Conservation (phyloP, 1,140 invertebrate genomes). For the Sycophila sp. region DNA sequence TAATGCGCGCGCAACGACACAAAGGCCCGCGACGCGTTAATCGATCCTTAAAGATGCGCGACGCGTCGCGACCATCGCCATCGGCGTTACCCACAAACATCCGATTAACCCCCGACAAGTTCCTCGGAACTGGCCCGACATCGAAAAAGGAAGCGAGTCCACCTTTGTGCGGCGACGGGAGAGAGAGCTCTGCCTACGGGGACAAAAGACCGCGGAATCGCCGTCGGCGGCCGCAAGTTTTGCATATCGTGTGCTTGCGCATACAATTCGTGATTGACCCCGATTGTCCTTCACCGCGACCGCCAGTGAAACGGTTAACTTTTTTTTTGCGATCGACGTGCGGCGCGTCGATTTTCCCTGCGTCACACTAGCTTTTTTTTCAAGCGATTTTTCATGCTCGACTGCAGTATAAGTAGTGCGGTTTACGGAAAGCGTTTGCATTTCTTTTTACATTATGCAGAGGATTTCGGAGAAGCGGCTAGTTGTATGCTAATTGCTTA, state of each 20-base stretch:
- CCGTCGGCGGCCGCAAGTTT: not conserved
- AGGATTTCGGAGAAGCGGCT: too few relatives aligned
- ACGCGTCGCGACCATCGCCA: not conserved
- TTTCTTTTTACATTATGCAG: too few relatives aligned
- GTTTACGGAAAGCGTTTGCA: too few relatives aligned
- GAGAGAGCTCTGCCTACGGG: not conserved
- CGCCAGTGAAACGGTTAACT: not conserved
- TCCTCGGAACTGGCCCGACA: too few relatives aligned
- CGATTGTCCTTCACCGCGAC: not conserved
- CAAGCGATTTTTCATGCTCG: too few relatives aligned
- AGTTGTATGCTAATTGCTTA: too few relatives aligned
- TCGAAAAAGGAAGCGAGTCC: too few relatives aligned
- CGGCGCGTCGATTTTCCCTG: not conserved
- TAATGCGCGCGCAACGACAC: not conserved
- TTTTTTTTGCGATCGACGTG: too few relatives aligned
- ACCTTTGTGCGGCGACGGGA: not conserved
- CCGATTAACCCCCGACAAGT: constrained; percentile 13
- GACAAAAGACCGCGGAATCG: constrained; percentile 12
- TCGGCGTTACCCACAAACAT: constrained; percentile 10
- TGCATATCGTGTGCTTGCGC: not conserved
- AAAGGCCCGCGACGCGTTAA: not conserved
- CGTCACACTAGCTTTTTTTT: not conserved
- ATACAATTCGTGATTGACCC: not conserved
- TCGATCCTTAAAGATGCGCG: not conserved
- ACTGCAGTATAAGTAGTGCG: too few relatives aligned